phyloP scores from a whole-genome alignment of 2,888 invertebrate genomes.

The Clanis bilineata region DNA sequence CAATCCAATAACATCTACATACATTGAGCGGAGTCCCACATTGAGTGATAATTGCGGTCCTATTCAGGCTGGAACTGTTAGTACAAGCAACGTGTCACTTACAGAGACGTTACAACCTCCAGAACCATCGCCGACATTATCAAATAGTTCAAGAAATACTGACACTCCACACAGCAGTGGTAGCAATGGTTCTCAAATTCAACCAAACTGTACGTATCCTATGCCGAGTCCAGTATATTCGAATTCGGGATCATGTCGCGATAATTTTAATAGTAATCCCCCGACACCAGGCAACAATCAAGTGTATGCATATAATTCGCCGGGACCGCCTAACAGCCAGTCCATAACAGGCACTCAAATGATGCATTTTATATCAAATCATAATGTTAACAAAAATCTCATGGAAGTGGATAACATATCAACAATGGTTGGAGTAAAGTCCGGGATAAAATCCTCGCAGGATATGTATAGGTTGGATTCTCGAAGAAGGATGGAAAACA shows the following conservation, averaged over 20 bases:
- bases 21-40: conserved; percentile 81
- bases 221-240: conserved; percentile 79
- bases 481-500: conserved; percentile 59
- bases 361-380: conserved; percentile 79
- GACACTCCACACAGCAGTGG: conserved; percentile 74
- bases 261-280: conserved; percentile 62
- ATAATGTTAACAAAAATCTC: conserved; percentile 75
- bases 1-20: conserved; percentile 86
- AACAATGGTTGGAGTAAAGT: conserved; percentile 75
- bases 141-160: conserved; percentile 76
- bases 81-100: conserved; percentile 91
- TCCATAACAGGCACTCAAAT: conserved; percentile 68
- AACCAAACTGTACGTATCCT: conserved; percentile 63
- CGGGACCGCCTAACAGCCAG: conserved; percentile 61
- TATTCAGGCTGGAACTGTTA: conserved; percentile 92
- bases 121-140: conserved; percentile 84
- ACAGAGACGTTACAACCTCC: conserved; percentile 78
- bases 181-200: conserved; percentile 57
- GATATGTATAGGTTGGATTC: conserved; percentile 56
- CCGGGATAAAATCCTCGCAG: conserved; percentile 51
- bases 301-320: conserved; percentile 62
- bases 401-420: conserved; percentile 80
- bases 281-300: conserved; percentile 61
- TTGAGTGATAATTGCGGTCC: conserved; percentile 86
- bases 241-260: conserved; percentile 67